Evolutionary conservation across 2,888 invertebrate genomes (phyloP), one percentile per base, ranked within the genome.

Genomic region (Cacoxenus indagator): DNA sequence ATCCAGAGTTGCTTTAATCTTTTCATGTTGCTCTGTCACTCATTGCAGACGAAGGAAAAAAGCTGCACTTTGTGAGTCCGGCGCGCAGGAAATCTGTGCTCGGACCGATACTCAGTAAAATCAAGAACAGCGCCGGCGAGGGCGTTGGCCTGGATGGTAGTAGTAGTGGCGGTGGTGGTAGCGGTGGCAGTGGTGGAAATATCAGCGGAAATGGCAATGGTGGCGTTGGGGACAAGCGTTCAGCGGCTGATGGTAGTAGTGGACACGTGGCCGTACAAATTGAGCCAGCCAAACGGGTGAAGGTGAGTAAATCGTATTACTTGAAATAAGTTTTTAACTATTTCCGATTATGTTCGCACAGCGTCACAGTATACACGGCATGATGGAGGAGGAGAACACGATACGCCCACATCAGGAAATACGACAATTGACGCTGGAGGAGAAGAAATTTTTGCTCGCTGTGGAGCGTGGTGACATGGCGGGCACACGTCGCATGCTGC

Each of bases 391-490:
- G 88, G 96, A 96, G 87, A 95, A 95, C 85, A 94, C 94, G 83
- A 93, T 95, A 84, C 91, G 95, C 76, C 96, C 96, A 75, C 96
- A 96, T 89, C 96, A 96, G 90, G 96, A 88, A 78, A 88, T 88
- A 69, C 86, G 87, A 0, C 88, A 88, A 69, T 74, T 88, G 62
- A 87, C 88, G 64, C 76, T 95, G 81, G 95, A 95, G 81, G 98
- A 98, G 90, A 97, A 97, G 90, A 96, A 96, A 90, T 98, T 94
- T 89, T 92, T 98, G 69, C 90, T 98, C 83, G 96, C 97, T 8
- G 97, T 97, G 79, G 98, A 98, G 89, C 91, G 98, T 31, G 98
- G 99, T 31, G 98, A 99, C 89, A 96, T 98, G 83, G 97, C 97
- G 67, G 95, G 96, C 68, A 96, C 97, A 0, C 66, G 83, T 0